Evolutionary conservation across 2,888 invertebrate species (phyloP), one percentile per base, ranked within the genome.

Genomic region (Brenthis daphne): DNA sequence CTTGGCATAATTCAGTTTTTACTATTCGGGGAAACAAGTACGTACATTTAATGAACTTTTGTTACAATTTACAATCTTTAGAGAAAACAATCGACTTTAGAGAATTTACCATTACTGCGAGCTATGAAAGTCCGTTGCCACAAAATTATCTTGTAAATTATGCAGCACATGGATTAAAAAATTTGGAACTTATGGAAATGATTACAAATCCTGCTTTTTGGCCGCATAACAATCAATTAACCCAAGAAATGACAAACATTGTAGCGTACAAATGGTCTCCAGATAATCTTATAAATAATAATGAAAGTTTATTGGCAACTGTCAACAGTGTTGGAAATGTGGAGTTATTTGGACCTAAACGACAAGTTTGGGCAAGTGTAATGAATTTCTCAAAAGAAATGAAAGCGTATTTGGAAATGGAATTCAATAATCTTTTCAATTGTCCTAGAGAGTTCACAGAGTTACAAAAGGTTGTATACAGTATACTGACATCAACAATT

Each of bases 241-340:
- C 82, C 33, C 75, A 84, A 68, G 87, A 89, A 75, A 79, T 86
- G 81, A 79, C 82, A 0, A 79, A 78, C 65, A 73, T 87, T 1
- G 71, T 71, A 0, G 73, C 77, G n/a, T 81, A 81, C 54, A 77
- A 84, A 50, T 90, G 89, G 86, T 89, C 90, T 1, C 90, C 91
- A 1, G 50, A 57, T 13, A 79, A 81, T 69, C 77, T 86, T 1
- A 63, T 78, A 24, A 73, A 79, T 53, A 82, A 81, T 67, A 75
- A 81, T 47, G 77, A 80, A 50, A 77, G 80, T 68, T 72, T 84
- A 1, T 69, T 92, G 29, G 88, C 91, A 2, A 72, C 86, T 11
- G 71, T 92, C 29, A 91, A 87, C 63, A 90, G 86, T 75, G 79
- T 87, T 37, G 92, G 92, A 0, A 83, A 85, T 67, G 78, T 92